phyloP scores from a whole-genome alignment of 2,888 invertebrate species.

The Xylocampa areola region DNA sequence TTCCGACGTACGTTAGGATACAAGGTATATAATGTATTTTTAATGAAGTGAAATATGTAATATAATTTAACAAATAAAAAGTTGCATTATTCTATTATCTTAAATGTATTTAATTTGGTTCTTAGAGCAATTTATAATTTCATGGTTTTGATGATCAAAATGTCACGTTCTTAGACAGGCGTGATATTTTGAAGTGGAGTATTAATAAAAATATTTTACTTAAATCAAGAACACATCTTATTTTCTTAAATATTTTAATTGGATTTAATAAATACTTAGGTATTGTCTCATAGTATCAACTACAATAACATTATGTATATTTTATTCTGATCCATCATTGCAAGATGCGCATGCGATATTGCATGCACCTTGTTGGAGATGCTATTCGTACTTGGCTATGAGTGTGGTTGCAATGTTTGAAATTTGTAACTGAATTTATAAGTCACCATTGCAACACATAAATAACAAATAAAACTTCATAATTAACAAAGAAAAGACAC shows the following conservation, averaged over 20 bases:
- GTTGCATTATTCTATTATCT: constrained; percentile 24
- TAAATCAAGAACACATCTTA: constrained; percentile 6
- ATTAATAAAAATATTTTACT: constrained; percentile 13
- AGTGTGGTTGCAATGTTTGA: constrained; percentile 53
- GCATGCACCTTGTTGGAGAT: constrained; percentile 3
- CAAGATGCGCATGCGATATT: constrained; percentile 5
- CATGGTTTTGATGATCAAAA: too few species aligned
- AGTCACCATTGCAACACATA: constrained; percentile 47
- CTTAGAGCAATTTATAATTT: background rate
- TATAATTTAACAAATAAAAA: constrained; percentile 19
- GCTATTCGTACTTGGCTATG: constrained; percentile 12
- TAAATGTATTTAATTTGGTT: constrained; percentile 22
- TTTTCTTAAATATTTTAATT: constrained; percentile 7
- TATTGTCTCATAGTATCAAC: too few species aligned
- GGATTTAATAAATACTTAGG: constrained; percentile 2
- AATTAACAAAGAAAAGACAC: constrained; percentile 62
- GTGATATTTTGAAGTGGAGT: constrained; percentile 21
- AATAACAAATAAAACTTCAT: constrained; percentile 44
- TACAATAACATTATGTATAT: background rate
- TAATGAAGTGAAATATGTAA: constrained; percentile 11
- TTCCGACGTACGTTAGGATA: constrained; percentile 37
- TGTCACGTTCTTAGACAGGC: too few species aligned
- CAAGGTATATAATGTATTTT: constrained; percentile 8
- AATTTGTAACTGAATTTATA: constrained; percentile 23
- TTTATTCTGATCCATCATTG: constrained; percentile 1